These are phyloP conservation scores for Drosophila setosimentum DNA, from an alignment of 2,888 invertebrate species.

Conservation along the genomic window DNA sequence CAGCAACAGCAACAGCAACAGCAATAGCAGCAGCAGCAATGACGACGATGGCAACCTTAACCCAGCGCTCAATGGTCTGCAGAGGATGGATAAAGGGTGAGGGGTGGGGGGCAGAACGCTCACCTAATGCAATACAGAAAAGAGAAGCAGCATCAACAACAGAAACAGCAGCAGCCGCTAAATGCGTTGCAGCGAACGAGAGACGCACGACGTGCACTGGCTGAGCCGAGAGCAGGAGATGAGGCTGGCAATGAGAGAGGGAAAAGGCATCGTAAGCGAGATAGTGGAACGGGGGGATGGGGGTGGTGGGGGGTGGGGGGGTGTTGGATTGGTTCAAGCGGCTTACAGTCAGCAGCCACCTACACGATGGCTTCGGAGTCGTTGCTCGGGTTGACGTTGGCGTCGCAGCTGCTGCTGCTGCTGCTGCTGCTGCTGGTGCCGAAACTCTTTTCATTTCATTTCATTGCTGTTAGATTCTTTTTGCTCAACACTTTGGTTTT, in stretches of 20 bases:
- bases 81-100: neutral
- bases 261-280: slow-evolving; percentile 2
- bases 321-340: too few relatives aligned
- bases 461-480: slow-evolving; percentile 56
- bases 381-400: slow-evolving; percentile 43
- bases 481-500: slow-evolving; percentile 44
- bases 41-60: slow-evolving; percentile 58
- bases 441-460: slow-evolving; percentile 66
- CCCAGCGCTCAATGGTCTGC: slow-evolving; percentile 51
- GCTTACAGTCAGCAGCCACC: slow-evolving; percentile 43
- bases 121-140: slow-evolving; percentile 66
- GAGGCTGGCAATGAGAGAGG: slow-evolving; percentile 16
- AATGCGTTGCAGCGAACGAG: slow-evolving; percentile 52
- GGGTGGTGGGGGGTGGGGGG: neutral
- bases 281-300: too few relatives aligned
- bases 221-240: slow-evolving; percentile 37
- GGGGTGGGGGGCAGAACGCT: slow-evolving; percentile 13
- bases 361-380: slow-evolving; percentile 55
- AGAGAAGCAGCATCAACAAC: slow-evolving; percentile 28
- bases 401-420: slow-evolving; percentile 28
- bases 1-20: slow-evolving; percentile 12
- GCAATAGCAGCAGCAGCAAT: slow-evolving; percentile 19
- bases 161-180: slow-evolving; percentile 35
- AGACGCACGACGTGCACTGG: slow-evolving; percentile 44
- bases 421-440: slow-evolving; percentile 34